These are phyloP conservation scores for Collichthys lucidus DNA, from an alignment of 2,113 vertebrate species.

Conservation along the genomic window DNA sequence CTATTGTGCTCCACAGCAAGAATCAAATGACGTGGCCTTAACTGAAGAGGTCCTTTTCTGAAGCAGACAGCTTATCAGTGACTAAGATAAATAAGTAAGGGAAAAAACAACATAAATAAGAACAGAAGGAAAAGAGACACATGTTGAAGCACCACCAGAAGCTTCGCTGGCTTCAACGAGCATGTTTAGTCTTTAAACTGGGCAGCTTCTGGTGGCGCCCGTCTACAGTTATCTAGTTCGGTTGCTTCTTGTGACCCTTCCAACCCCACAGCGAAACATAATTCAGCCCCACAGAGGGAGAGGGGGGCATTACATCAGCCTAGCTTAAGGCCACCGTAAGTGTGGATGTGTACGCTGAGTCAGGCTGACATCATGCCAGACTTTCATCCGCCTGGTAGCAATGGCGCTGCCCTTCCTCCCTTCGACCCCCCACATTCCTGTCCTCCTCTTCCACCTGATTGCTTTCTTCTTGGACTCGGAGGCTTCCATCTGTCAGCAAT, in stretches of 20 bases:
- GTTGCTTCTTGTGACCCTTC: conserved; percentile 50
- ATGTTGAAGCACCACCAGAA: not conserved
- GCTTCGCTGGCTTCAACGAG: conserved; percentile 21
- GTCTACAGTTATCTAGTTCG: conserved; percentile 52
- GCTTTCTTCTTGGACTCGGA: conserved; percentile 81
- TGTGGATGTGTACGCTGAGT: conserved; percentile 75
- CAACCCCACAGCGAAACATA: conserved; percentile 33
- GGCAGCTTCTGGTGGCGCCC: conserved; percentile 53
- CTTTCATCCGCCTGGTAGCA: conserved; percentile 79
- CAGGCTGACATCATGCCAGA: conserved; percentile 84
- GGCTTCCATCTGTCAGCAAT: conserved; percentile 86
- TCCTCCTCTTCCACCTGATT: conserved; percentile 76
- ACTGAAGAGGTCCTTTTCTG: not conserved
- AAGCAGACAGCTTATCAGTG: not conserved
- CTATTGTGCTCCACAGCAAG: not conserved
- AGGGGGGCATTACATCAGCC: conserved; percentile 79
- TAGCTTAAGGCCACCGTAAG: conserved; percentile 66
- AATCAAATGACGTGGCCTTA: not conserved
- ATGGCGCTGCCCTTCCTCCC: conserved; percentile 51
- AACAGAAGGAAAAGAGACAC: conserved; percentile 6
- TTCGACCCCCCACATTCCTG: conserved; percentile 56
- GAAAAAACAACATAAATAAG: not conserved
- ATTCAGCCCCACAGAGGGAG: conserved; percentile 19
- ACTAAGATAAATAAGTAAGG: not conserved
- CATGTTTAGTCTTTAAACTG: conserved; percentile 23